Conservation (phyloP, 2,797 vertebrate species). For the Oceanodroma leucorhoa region DNA sequence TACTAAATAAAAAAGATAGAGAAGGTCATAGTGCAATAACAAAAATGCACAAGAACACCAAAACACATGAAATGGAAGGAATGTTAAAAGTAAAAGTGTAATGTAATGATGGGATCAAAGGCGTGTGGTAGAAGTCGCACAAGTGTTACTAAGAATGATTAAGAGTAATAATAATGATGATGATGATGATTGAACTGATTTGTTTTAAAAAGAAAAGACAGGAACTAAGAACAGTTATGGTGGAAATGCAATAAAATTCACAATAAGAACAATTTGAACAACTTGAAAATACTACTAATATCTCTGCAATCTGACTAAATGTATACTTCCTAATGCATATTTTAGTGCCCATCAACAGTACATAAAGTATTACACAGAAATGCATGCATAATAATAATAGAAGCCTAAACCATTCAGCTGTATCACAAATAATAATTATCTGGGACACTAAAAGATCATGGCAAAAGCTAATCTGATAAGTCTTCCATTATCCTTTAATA, state of each 20-base stretch:
- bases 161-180: slow-evolving; percentile 15
- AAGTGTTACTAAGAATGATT: slow-evolving; percentile 10
- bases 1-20: neutral
- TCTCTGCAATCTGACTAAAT: slow-evolving; percentile 15
- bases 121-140: neutral
- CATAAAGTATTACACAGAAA: slow-evolving; percentile 41
- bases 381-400: slow-evolving; percentile 31
- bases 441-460: slow-evolving; percentile 73
- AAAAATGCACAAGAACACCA: neutral
- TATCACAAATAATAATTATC: slow-evolving; percentile 73
- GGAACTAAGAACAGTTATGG: neutral
- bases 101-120: slow-evolving; percentile 4
- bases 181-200: neutral
- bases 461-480: slow-evolving; percentile 80
- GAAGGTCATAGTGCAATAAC: neutral
- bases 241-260: neutral
- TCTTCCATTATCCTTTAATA: slow-evolving; percentile 77
- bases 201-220: neutral
- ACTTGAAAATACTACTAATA: neutral
- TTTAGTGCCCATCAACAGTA: slow-evolving; percentile 45
- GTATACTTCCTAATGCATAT: slow-evolving; percentile 28
- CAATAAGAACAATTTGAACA: neutral
- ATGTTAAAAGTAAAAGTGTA: slow-evolving; percentile 16
- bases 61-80: neutral
- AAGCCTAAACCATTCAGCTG: slow-evolving; percentile 56